Evolutionary conservation across 1,140 invertebrate genomes (phyloP), one percentile per base, ranked within the genome.

Genomic region (Drosophila kanapiae): DNA sequence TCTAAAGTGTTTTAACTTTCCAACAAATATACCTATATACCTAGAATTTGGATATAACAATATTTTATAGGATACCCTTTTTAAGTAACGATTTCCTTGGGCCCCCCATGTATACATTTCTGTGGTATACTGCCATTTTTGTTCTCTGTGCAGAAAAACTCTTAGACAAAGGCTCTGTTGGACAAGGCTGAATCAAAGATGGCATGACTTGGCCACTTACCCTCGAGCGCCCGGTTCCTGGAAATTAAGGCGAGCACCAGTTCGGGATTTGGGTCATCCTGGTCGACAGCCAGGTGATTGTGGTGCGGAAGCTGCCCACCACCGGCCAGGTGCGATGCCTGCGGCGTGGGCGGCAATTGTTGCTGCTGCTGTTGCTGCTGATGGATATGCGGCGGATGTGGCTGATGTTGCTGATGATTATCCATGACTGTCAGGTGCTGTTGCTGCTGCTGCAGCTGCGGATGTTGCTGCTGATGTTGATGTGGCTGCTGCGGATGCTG

Each of bases 221-320:
- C 97, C 97, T 98, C 97, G 10, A 98, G 94, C 71, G 96, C 96
- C 93, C 97, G 97, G 93, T 98, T 98, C 87, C 97, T 95, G 16
- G 97, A 96, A 43, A 98, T 94, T 27, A 98, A 94, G 2, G 97
- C 97, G 5, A 97, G 94, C 31, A 98, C 94, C 51, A 97, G 96
- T 90, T 98, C 97, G n/a, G 97, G 95, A 92, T 96, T 96, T 42
- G 96, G 95, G 64, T 93, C 92, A 86, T 93, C 91, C 42, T 91
- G 83, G 80, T 85, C 81, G 82, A 88, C 80, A 68, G 79, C 68
- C 61, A 71, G 84, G 72, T 87, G 84, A 84, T 75, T 88, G 71
- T 70, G 65, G 45, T 70, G 67, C 65, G 65, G 47, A 69, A 83
- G 84, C 57, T 91, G 87, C 49, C 84, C 80, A 57, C 82, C 83